Base-by-base conservation (phyloP, 2,113 vertebrate species). In the Sterna hirundo region DNA sequence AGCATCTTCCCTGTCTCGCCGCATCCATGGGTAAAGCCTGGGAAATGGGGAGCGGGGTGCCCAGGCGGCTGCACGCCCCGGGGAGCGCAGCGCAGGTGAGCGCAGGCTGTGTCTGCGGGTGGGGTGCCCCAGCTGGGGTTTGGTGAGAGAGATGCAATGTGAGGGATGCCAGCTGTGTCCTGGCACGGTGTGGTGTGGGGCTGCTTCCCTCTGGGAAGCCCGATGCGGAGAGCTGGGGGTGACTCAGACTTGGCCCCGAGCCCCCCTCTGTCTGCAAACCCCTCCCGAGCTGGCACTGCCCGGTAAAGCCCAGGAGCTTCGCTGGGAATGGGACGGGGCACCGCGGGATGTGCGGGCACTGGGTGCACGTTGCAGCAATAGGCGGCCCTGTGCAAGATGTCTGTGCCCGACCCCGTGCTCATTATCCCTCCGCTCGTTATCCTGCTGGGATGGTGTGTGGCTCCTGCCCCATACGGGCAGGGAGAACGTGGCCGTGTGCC, bases 1-100 rank as follows among this genome's bases (percentile, higher is more conserved):
- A 46, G 13, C 9, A 0, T 1, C 3, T 70, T 4, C 42, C 34
- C 30, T 29, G 54, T 27, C 7, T 34, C 0, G 0, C 6, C 5
- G 10, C 3, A 1, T 80, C 75, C 9, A 1, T 6, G 4, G 60
- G 34, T 7, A 10, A 61, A 54, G 17, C n/a, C 36, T 49, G 36
- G 49, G 44, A 36, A 64, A 36, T 0, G 3, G 25, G 42, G 29
- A 42, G 36, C 3, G 11, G n/a, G 64, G 25, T 70, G 17, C 25
- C 8, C 16, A 2, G 55, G 44, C 0, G 4, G 62, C 61, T 51
- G 83, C 72, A 77, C 1, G 3, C 52, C 26, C 70, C 0, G 2
- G 46, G 10, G 29, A n/a, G 19, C 0, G 2, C 55, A 47, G 57
- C 2, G 13, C 47, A 15, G 69, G 19, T 1, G 10, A 52, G 62